phyloP scores from a whole-genome alignment of 2,888 invertebrate species.

The Nezara viridula region DNA sequence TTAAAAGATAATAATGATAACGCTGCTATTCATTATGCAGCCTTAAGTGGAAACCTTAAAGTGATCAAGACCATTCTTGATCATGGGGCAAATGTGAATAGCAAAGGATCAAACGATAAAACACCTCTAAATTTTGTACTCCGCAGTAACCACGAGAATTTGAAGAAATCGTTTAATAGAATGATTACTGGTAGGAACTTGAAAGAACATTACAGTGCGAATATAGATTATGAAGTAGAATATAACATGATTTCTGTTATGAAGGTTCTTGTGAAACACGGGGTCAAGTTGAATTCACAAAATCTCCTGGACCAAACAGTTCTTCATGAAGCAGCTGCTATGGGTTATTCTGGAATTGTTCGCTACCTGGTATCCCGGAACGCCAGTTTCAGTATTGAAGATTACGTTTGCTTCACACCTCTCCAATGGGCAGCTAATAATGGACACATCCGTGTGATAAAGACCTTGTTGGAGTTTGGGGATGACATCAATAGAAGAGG shows the following conservation, averaged over 20 bases:
- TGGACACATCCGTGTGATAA: not conserved
- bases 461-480: not conserved
- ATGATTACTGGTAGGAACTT: not conserved
- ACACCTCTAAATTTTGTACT: not conserved
- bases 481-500: not conserved
- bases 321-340: not conserved
- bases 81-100: not conserved
- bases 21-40: not conserved
- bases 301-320: conserved; percentile 4
- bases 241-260: not conserved
- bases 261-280: not conserved
- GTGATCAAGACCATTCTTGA: not conserved
- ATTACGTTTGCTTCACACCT: not conserved
- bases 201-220: not conserved
- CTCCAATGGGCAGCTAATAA: conserved; percentile 13
- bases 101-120: not conserved
- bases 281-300: not conserved
- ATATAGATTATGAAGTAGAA: not conserved
- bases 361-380: not conserved
- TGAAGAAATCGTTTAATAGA: not conserved
- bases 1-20: not conserved
- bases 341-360: not conserved
- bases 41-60: not conserved
- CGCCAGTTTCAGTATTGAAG: not conserved
- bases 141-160: not conserved